phyloP scores from a whole-genome alignment of 2,113 vertebrate species.

The Melanocharis versteri region DNA sequence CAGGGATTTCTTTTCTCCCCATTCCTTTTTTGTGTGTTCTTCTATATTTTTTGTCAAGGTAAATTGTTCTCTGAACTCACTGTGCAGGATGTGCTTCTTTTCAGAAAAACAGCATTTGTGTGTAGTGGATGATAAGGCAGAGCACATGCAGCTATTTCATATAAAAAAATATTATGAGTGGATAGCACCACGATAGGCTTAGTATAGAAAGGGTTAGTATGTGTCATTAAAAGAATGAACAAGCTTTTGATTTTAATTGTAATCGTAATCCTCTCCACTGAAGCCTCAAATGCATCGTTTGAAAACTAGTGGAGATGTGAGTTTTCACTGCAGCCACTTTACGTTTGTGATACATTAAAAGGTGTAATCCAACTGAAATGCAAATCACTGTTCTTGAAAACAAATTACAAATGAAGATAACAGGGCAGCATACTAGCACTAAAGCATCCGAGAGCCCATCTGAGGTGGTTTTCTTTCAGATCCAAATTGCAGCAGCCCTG shows the following conservation, averaged over 20 bases:
- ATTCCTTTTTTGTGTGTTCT: neutral
- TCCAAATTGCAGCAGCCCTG: constrained; percentile 80
- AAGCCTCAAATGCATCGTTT: constrained; percentile 83
- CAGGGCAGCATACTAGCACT: constrained; percentile 75
- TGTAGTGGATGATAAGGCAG: constrained; percentile 14
- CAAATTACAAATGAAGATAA: constrained; percentile 88
- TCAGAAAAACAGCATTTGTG: neutral
- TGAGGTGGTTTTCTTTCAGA: constrained; percentile 67
- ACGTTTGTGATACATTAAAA: constrained; percentile 81
- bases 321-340: constrained; percentile 77
- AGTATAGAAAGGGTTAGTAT: constrained; percentile 72
- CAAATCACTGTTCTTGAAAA: constrained; percentile 93
- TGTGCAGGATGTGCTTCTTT: neutral
- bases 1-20: neutral
- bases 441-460: constrained; percentile 72
- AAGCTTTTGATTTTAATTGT: constrained; percentile 88
- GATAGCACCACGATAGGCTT: neutral
- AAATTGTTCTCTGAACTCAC: neutral
- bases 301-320: constrained; percentile 76
- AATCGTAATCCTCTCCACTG: constrained; percentile 85
- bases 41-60: neutral
- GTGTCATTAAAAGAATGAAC: constrained; percentile 77
- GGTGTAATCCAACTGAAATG: constrained; percentile 94
- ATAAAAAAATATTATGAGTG: neutral
- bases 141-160: neutral